Conservation (phyloP, 2,113 vertebrate species). For the Leiothrix lutea region DNA sequence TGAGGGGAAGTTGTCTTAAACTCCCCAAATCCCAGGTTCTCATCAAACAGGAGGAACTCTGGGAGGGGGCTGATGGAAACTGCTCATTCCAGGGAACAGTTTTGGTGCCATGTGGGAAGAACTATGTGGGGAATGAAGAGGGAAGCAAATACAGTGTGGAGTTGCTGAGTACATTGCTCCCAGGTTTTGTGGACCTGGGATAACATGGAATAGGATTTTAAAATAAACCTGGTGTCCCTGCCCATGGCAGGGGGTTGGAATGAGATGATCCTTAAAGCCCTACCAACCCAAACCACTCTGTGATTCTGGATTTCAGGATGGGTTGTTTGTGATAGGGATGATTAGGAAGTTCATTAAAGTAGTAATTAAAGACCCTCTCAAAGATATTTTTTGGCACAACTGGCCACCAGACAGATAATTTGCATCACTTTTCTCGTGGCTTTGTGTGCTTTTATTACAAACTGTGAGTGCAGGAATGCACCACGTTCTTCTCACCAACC, state of each 20-base stretch:
- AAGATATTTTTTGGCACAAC: not conserved
- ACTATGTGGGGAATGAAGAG: not conserved
- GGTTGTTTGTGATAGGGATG: not conserved
- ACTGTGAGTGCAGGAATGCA: not conserved
- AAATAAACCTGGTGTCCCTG: not conserved
- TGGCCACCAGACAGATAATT: not conserved
- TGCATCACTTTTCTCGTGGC: not conserved
- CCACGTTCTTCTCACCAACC: not conserved
- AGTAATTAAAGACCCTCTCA: not conserved
- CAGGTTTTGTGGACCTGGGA: not conserved
- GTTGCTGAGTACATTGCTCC: not conserved
- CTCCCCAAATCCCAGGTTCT: not conserved
- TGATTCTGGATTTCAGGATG: not conserved
- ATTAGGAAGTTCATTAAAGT: not conserved
- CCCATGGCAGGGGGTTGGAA: not conserved
- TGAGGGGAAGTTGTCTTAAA: not conserved
- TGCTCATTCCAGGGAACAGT: rapidly evolving
- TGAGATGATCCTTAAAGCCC: not conserved
- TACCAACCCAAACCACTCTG: not conserved
- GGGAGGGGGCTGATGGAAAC: not conserved
- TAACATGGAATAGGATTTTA: not conserved
- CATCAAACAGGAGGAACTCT: not conserved
- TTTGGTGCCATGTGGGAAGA: not conserved
- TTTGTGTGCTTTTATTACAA: not conserved
- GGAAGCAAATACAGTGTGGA: not conserved